Conservation (phyloP, 2,113 vertebrate genomes). For the Haplochromis vanheusdeni region DNA sequence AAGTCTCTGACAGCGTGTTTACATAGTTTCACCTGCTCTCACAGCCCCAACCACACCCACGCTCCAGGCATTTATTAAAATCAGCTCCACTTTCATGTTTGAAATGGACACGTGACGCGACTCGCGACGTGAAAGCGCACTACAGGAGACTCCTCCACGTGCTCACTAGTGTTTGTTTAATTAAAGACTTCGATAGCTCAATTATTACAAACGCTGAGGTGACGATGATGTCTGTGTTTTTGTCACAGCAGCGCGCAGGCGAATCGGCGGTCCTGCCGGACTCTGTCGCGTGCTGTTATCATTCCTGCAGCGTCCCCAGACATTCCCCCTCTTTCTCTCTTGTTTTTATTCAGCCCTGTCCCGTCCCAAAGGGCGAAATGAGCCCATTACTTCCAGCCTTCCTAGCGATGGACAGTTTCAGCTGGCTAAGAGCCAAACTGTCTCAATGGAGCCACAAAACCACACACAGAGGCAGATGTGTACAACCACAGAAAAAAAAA, state of each 20-base stretch:
- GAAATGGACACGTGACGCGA: neutral
- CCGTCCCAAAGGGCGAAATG: neutral
- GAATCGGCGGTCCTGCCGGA: neutral
- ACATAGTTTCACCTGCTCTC: neutral
- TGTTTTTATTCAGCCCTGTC: neutral
- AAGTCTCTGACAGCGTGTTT: neutral
- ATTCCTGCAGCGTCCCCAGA: constrained; percentile 6
- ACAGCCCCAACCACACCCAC: neutral
- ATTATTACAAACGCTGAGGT: neutral
- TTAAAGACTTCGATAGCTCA: neutral
- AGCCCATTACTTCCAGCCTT: constrained; percentile 30
- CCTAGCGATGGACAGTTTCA: constrained; percentile 13
- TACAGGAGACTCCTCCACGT: neutral
- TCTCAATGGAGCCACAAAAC: constrained; percentile 1
- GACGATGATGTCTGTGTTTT: neutral
- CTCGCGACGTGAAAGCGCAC: neutral
- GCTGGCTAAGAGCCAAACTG: constrained; percentile 17
- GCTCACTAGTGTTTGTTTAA: neutral
- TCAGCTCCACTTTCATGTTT: neutral
- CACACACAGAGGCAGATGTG: neutral
- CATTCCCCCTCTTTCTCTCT: neutral
- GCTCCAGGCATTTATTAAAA: neutral
- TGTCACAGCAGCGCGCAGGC: neutral
- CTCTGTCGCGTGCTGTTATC: neutral
- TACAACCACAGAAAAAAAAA: neutral